Conservation (phyloP, 2,888 invertebrate genomes). For the Hydropsyche betteni region DNA sequence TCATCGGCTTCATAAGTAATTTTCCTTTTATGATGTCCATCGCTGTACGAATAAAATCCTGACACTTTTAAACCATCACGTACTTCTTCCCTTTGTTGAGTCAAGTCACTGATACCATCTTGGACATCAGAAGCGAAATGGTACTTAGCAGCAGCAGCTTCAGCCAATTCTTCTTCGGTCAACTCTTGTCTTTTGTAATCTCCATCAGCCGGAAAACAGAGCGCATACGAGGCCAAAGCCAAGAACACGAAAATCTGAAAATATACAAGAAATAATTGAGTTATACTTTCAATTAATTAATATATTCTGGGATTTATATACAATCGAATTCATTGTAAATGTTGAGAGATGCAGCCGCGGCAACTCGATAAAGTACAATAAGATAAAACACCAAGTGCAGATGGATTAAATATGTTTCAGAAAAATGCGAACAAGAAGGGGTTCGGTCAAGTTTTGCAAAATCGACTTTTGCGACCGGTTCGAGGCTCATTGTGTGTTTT, state of each 20-base stretch:
- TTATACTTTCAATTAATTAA: neutral
- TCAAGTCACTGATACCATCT: constrained; percentile 63
- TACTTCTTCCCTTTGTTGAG: constrained; percentile 59
- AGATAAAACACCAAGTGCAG: neutral
- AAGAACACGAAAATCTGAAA: constrained; percentile 3
- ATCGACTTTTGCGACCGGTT: constrained; percentile 31
- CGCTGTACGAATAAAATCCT: constrained; percentile 69
- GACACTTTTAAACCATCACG: constrained; percentile 60
- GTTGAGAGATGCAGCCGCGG: neutral
- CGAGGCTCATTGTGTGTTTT: neutral
- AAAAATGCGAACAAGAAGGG: neutral
- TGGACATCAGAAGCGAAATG: constrained; percentile 60
- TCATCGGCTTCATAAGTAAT: constrained; percentile 70
- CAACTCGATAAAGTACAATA: neutral
- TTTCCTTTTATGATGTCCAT: constrained; percentile 67
- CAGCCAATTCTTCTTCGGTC: constrained; percentile 38
- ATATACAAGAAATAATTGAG: neutral
- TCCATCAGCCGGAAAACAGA: constrained; percentile 5
- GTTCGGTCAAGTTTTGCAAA: constrained; percentile 22
- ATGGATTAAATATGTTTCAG: constrained; percentile 19
- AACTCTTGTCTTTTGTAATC: neutral
- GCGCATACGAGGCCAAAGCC: constrained; percentile 2
- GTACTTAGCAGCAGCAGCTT: constrained; percentile 57
- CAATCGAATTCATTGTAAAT: neutral
- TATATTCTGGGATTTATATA: constrained; percentile 10